phyloP scores from a whole-genome alignment of 2,888 invertebrate genomes.

The Noctua janthe region DNA sequence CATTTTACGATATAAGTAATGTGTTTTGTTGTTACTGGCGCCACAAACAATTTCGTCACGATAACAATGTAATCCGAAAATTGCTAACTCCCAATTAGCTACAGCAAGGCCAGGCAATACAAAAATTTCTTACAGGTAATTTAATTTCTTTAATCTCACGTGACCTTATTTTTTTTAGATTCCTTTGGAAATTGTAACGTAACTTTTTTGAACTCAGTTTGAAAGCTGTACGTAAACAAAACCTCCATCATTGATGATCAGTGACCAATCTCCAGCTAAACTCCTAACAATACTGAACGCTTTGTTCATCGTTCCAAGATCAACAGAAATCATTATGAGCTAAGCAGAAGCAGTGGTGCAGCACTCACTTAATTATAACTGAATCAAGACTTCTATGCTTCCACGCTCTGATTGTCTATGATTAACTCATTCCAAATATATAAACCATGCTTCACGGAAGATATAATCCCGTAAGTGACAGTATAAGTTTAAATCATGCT shows the following conservation, averaged over 20 bases:
- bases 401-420: conserved; percentile 55
- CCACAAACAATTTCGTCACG: conserved; percentile 67
- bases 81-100: background rate
- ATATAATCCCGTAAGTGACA: too few relatives aligned
- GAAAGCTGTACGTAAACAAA: background rate
- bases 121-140: background rate
- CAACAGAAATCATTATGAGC: background rate
- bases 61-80: conserved; percentile 41
- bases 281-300: background rate
- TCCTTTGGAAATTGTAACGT: too few relatives aligned
- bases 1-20: conserved; percentile 65
- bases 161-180: background rate
- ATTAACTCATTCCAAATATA: conserved; percentile 28
- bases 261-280: background rate
- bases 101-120: background rate
- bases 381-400: conserved; percentile 42
- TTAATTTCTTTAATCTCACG: background rate
- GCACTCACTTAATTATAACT: conserved; percentile 35
- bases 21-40: conserved; percentile 74
- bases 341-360: conserved; percentile 14
- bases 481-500: background rate
- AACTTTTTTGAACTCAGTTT: too few relatives aligned
- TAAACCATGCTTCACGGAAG: too few relatives aligned
- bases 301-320: conserved; percentile 2
- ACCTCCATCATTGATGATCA: background rate